Percentiles rank a stretch among this genome's conserved stretches.
These are phyloP conservation scores for Drosophila lini DNA, from an alignment of 1,140 invertebrate genomes.

Conservation along the genomic window DNA sequence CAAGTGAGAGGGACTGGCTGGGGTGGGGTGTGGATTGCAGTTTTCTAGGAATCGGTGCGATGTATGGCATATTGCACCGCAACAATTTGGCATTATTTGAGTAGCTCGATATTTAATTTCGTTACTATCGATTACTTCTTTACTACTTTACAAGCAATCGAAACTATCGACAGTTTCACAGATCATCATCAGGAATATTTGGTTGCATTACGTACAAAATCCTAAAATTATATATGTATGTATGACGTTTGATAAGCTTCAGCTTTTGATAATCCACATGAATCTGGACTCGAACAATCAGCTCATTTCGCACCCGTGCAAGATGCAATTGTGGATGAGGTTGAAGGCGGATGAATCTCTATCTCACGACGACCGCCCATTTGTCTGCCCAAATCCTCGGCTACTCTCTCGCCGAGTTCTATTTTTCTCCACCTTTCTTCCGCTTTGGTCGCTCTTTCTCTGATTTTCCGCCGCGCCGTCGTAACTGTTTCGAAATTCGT, in stretches of 20 bases:
- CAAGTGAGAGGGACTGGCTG: background rate
- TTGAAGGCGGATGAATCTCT: background rate
- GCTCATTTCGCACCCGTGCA: background rate
- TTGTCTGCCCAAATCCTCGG: conserved; percentile 41
- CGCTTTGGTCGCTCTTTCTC: conserved; percentile 20
- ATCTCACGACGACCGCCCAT: conserved; percentile 27
- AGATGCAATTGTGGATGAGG: background rate
- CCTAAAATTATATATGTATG: background rate
- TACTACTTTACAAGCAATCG: background rate
- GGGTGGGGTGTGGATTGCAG: conserved; percentile 13
- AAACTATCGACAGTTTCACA: background rate
- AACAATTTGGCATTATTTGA: background rate
- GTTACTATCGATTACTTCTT: background rate
- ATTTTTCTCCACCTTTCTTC: conserved; percentile 25
- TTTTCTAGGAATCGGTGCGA: conserved; percentile 37
- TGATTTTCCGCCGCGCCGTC: conserved; percentile 18
- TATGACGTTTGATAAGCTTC: no score
- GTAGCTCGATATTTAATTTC: background rate
- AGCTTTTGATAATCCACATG: background rate
- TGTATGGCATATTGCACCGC: conserved; percentile 21
- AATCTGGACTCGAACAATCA: background rate
- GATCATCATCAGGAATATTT: no score
- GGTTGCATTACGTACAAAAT: no score
- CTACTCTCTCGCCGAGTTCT: conserved; percentile 5
- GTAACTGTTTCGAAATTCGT: conserved; percentile 75